phyloP scores from a whole-genome alignment of 2,888 invertebrate species.

The Apotomis betuletana region DNA sequence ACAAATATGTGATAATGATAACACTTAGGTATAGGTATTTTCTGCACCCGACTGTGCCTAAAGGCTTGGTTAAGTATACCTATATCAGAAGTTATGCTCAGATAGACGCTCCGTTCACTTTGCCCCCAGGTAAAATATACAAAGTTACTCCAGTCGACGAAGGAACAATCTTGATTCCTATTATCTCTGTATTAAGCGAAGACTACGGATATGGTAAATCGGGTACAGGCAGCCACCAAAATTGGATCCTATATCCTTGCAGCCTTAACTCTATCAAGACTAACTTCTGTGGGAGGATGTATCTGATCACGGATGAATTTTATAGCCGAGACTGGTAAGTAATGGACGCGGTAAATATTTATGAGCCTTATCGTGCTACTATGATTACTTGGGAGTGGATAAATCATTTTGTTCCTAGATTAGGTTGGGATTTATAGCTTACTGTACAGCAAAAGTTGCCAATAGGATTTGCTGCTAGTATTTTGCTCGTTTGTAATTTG shows the following conservation, averaged over 20 bases:
- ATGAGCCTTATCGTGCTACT: conserved; percentile 15
- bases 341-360: conserved; percentile 33
- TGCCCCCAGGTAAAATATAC: neutral
- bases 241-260: neutral
- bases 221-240: conserved; percentile 9
- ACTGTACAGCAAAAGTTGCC: neutral
- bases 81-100: neutral
- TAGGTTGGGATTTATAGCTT: conserved; percentile 4
- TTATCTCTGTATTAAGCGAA: neutral
- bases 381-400: conserved; percentile 19
- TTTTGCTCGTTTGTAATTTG: no score
- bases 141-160: conserved; percentile 5
- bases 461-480: neutral
- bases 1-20: no score
- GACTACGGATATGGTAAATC: conserved; percentile 9
- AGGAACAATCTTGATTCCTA: neutral
- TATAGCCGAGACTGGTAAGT: conserved; percentile 17
- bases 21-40: no score
- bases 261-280: neutral
- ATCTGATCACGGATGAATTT: conserved; percentile 25
- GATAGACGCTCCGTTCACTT: neutral
- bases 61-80: neutral
- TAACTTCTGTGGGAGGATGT: neutral
- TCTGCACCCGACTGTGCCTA: neutral
- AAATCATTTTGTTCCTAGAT: conserved; percentile 19